These are phyloP conservation scores for Bombycilla garrulus DNA, from an alignment of 2,113 vertebrate species.

Conservation along the genomic window DNA sequence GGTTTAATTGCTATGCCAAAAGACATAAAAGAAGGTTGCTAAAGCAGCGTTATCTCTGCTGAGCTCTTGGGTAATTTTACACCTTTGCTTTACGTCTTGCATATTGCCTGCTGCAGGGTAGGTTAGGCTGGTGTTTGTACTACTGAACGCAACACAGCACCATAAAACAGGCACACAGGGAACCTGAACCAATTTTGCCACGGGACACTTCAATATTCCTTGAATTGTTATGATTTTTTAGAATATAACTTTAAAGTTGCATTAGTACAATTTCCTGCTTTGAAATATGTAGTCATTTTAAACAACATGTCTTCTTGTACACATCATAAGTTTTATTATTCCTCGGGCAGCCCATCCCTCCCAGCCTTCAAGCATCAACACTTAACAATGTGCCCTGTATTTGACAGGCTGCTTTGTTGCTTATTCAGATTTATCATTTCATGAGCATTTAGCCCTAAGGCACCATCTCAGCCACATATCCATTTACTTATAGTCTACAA, in stretches of 20 bases:
- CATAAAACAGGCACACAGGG: neutral
- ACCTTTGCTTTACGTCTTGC: neutral
- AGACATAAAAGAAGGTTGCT: neutral
- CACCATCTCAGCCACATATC: neutral
- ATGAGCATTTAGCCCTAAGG: neutral
- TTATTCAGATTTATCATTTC: conserved; percentile 18
- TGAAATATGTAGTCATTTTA: neutral
- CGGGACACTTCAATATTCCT: neutral
- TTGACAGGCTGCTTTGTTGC: conserved; percentile 13
- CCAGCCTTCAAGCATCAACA: neutral
- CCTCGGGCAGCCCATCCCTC: conserved; percentile 3
- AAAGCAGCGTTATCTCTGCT: neutral
- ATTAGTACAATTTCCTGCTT: neutral
- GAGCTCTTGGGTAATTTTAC: neutral
- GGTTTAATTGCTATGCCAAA: neutral
- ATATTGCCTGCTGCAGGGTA: neutral
- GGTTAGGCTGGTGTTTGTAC: neutral
- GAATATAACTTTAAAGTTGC: neutral
- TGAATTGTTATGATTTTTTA: neutral
- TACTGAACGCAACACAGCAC: neutral
- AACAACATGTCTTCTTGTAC: neutral
- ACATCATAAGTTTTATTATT: conserved; percentile 14
- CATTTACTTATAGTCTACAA: neutral
- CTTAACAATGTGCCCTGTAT: neutral
- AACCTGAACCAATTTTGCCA: neutral